These are phyloP conservation scores for Bambusicola thoracicus DNA, from an alignment of 2,113 vertebrate species.

Conservation along the genomic window DNA sequence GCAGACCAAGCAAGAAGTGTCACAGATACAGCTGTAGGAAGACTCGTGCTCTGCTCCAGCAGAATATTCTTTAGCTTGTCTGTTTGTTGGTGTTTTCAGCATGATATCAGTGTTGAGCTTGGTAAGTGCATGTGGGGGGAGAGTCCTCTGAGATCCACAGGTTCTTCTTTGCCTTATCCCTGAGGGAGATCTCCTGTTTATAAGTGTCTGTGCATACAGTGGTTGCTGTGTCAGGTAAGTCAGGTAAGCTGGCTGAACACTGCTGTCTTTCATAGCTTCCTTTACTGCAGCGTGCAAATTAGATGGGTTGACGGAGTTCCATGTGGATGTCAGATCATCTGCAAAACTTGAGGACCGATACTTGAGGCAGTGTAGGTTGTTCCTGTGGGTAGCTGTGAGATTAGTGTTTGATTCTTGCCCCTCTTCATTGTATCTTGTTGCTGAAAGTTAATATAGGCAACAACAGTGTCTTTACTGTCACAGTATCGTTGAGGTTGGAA, in stretches of 20 bases:
- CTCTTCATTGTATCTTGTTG: not conserved
- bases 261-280: not conserved
- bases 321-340: not conserved
- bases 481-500: no score
- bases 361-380: not conserved
- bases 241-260: not conserved
- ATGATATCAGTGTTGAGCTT: fast-evolving
- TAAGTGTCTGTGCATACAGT: not conserved
- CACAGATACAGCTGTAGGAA: not conserved
- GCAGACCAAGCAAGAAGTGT: not conserved
- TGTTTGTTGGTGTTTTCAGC: not conserved
- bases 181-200: not conserved
- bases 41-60: not conserved
- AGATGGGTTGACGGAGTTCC: fast-evolving
- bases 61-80: not conserved
- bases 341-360: not conserved
- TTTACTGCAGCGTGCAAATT: fast-evolving
- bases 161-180: not conserved
- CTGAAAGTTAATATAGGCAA: not conserved
- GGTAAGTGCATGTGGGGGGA: not conserved
- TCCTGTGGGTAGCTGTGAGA: fast-evolving
- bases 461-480: not conserved
- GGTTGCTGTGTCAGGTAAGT: not conserved
- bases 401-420: not conserved
- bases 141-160: not conserved